Evolutionary conservation across 2,797 vertebrate genomes (phyloP).

Genomic region (Amblyopsis hoosieri): DNA sequence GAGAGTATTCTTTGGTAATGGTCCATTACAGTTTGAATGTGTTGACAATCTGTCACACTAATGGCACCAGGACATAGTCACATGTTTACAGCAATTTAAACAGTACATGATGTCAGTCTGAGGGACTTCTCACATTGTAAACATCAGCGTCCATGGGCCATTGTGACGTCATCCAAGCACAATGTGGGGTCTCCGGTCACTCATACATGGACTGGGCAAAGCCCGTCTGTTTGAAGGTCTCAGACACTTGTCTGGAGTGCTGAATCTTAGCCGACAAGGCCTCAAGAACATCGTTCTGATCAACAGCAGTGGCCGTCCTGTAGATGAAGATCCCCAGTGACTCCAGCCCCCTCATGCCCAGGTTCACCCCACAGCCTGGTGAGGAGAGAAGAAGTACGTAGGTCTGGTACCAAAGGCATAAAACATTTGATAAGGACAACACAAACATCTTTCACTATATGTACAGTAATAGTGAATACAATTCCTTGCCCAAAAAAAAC

Average conservation of each 20-base stretch:
- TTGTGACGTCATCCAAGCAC: slow-evolving; percentile 16
- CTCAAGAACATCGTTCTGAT: slow-evolving; percentile 81
- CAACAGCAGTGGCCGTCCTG: slow-evolving; percentile 75
- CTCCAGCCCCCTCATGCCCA: slow-evolving; percentile 79
- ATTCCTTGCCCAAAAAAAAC: no score
- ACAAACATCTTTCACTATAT: not conserved
- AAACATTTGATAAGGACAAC: not conserved
- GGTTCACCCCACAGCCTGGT: slow-evolving; percentile 82
- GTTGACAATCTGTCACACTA: slow-evolving; percentile 7
- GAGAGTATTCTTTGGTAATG: not conserved
- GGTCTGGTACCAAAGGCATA: not conserved
- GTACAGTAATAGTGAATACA: slow-evolving; percentile 2
- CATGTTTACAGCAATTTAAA: slow-evolving; percentile 27
- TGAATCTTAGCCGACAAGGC: slow-evolving; percentile 79
- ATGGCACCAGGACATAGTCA: slow-evolving; percentile 17
- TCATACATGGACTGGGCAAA: slow-evolving; percentile 75
- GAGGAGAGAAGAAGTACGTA: slow-evolving; percentile 8
- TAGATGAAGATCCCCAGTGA: slow-evolving; percentile 82
- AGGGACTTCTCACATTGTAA: no score
- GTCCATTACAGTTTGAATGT: not conserved
- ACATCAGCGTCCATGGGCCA: not conserved
- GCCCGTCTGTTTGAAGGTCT: slow-evolving; percentile 79
- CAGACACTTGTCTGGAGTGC: slow-evolving; percentile 78
- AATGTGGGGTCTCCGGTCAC: slow-evolving; percentile 53
- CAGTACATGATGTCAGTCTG: slow-evolving; percentile 5